Evolutionary conservation across 2,113 vertebrate species (phyloP).

Genomic region (Meleagris gallopavo): DNA sequence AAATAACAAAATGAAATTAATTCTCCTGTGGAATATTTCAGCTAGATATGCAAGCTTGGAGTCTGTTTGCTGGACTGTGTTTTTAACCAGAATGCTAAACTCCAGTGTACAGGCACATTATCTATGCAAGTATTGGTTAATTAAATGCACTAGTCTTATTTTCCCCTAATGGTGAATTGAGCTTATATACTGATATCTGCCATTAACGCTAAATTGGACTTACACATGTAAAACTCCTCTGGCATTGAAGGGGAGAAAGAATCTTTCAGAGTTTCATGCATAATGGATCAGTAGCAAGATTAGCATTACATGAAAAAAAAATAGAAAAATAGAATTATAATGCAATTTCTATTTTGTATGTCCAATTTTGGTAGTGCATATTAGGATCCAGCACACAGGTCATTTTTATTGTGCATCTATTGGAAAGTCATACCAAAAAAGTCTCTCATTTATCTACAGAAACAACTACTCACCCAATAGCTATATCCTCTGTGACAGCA

Average conservation of each 20-base stretch:
- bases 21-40: background rate
- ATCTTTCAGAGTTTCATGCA: constrained; percentile 77
- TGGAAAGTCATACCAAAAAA: constrained; percentile 9
- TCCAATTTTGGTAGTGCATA: background rate
- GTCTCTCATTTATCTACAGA: background rate
- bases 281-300: constrained; percentile 81
- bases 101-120: constrained; percentile 13
- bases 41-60: background rate
- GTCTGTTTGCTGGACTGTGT: background rate
- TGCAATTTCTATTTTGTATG: background rate
- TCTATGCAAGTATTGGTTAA: constrained; percentile 68
- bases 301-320: constrained; percentile 76
- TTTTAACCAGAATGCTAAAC: constrained; percentile 37
- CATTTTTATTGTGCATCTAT: background rate
- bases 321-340: constrained; percentile 65
- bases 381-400: background rate
- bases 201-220: constrained; percentile 76
- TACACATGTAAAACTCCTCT: constrained; percentile 71
- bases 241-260: constrained; percentile 63
- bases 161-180: constrained; percentile 39
- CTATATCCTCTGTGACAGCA: background rate
- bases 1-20: background rate
- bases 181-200: constrained; percentile 72
- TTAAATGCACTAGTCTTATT: constrained; percentile 34
- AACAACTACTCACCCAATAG: background rate